Conservation (phyloP, 1,140 invertebrate genomes). For the roundworm (Caenorhabditis elegans) region WBcel235 BX284605.5:9078501-9079000, state of each 20-base stretch:
- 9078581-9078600: background rate
- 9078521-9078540: background rate
- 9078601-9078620: background rate
- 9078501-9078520: background rate
- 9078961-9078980: background rate
- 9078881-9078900: background rate
- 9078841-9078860: background rate
- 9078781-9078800: background rate
- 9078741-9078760: slow-evolving; percentile 4
- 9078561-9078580: too few species aligned
- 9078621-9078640: background rate
- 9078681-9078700: background rate
- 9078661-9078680: background rate
- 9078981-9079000: background rate
- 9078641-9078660: background rate
- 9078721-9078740: background rate
- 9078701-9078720: background rate
- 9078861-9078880: background rate
- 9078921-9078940: background rate
- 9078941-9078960: slow-evolving; percentile 13
- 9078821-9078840: background rate
- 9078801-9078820: background rate
- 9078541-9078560: too few species aligned
- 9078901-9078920: background rate
- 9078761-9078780: background rate